Percentiles rank a stretch among this genome's conserved stretches.
Evolutionary conservation across 2,113 vertebrate genomes (phyloP).

Genomic region (Oryzias melastigma): DNA sequence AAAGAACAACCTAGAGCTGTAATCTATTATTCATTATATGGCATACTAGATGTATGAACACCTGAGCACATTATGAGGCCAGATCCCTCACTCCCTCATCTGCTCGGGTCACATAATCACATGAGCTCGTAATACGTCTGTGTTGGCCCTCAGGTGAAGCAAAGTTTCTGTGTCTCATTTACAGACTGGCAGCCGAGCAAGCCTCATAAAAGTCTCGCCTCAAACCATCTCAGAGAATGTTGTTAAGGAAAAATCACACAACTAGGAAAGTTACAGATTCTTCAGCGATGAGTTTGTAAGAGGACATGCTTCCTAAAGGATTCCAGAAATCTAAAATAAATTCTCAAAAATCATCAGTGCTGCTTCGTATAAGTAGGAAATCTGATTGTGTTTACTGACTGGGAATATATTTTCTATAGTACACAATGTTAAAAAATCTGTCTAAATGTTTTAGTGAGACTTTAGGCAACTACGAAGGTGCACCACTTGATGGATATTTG

Average conservation of each 20-base stretch:
- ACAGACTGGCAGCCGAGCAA: not conserved
- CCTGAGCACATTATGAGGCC: conserved; percentile 21
- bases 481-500: too few relatives aligned
- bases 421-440: too few relatives aligned
- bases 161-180: conserved; percentile 7
- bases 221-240: not conserved
- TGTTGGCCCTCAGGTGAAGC: conserved; percentile 13
- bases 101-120: conserved; percentile 21
- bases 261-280: not conserved
- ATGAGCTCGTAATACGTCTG: conserved; percentile 3
- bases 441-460: too few relatives aligned
- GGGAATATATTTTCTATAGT: too few relatives aligned
- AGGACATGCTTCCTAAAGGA: too few relatives aligned
- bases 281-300: too few relatives aligned
- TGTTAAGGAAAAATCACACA: not conserved
- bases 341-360: too few relatives aligned
- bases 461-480: too few relatives aligned
- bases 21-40: conserved; percentile 42
- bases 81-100: not conserved
- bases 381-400: too few relatives aligned
- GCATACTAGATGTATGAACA: conserved; percentile 23
- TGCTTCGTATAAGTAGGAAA: too few relatives aligned
- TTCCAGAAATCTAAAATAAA: too few relatives aligned
- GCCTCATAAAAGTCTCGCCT: conserved; percentile 3
- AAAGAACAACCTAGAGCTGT: conserved; percentile 16